Evolutionary conservation across 1,140 invertebrate genomes (phyloP).

Genomic region (Diachasmimorpha longicaudata): DNA sequence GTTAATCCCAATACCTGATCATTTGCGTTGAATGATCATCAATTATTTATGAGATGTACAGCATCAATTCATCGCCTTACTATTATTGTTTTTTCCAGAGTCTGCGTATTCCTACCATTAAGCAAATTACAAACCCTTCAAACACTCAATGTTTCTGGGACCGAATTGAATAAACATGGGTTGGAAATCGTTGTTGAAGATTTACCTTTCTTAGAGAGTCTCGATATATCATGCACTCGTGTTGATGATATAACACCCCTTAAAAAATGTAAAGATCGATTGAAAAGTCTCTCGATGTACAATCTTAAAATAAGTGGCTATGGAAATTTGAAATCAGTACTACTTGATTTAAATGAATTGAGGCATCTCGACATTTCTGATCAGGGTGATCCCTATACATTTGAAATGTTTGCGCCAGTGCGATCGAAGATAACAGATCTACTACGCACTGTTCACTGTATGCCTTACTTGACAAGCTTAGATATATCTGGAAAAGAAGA

Average conservation of each 20-base stretch:
- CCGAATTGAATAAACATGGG: constrained; percentile 74
- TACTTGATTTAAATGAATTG: constrained; percentile 68
- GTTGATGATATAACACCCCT: constrained; percentile 74
- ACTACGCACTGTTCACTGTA: constrained; percentile 59
- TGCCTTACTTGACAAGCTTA: constrained; percentile 70
- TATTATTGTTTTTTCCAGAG: constrained; percentile 45
- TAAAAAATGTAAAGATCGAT: constrained; percentile 67
- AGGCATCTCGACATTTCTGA: constrained; percentile 73
- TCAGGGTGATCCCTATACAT: constrained; percentile 63
- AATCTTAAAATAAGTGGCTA: constrained; percentile 66
- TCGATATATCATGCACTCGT: constrained; percentile 76
- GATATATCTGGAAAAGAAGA: constrained; percentile 74
- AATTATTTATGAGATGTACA: no score
- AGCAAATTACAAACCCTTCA: constrained; percentile 69
- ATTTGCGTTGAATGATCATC: no score
- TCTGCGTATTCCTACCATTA: constrained; percentile 63
- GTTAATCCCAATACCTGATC: neutral
- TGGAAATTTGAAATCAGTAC: constrained; percentile 63
- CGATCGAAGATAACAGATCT: constrained; percentile 62
- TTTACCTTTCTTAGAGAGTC: constrained; percentile 69
- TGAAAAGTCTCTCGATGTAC: constrained; percentile 71
- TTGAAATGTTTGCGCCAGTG: constrained; percentile 57
- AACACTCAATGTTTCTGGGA: constrained; percentile 74
- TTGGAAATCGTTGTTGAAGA: constrained; percentile 75
- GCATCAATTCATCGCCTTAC: neutral